These are phyloP conservation scores for Chaenocephalus aceratus DNA, from an alignment of 2,113 vertebrate genomes.

Conservation along the genomic window DNA sequence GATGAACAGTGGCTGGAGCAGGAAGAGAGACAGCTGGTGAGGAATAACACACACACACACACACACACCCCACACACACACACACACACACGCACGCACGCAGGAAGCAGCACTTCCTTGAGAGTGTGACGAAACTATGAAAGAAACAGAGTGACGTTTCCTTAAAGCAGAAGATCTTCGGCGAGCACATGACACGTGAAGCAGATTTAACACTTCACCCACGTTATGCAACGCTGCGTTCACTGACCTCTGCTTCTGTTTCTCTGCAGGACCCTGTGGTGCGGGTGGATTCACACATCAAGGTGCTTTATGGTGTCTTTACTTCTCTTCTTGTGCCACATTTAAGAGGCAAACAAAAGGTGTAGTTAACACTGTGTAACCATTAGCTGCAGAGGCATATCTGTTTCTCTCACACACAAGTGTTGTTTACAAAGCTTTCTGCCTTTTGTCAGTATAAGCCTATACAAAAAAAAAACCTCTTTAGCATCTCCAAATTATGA, in stretches of 20 bases:
- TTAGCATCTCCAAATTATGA: no score
- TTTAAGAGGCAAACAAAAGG: neutral
- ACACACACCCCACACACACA: constrained; percentile 3
- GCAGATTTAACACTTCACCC: no score
- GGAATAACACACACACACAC: neutral
- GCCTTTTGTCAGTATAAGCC: neutral
- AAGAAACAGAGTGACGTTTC: neutral
- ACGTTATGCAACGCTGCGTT: neutral
- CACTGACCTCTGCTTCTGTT: neutral
- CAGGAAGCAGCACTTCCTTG: neutral
- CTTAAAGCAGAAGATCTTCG: neutral
- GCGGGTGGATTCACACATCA: constrained; percentile 73
- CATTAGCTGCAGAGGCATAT: neutral
- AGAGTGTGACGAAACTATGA: neutral
- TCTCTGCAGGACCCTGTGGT: constrained; percentile 84
- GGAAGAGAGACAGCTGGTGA: constrained; percentile 90
- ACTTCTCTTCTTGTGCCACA: neutral
- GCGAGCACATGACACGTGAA: neutral
- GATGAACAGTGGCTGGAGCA: constrained; percentile 92
- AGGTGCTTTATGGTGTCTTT: constrained; percentile 71
- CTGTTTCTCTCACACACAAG: neutral
- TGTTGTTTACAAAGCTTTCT: neutral
- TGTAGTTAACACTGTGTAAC: neutral
- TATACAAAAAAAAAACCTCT: no score
- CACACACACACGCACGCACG: constrained; percentile 12